phyloP scores from a whole-genome alignment of 2,113 vertebrate species.

The Grammomys dolichurus region DNA sequence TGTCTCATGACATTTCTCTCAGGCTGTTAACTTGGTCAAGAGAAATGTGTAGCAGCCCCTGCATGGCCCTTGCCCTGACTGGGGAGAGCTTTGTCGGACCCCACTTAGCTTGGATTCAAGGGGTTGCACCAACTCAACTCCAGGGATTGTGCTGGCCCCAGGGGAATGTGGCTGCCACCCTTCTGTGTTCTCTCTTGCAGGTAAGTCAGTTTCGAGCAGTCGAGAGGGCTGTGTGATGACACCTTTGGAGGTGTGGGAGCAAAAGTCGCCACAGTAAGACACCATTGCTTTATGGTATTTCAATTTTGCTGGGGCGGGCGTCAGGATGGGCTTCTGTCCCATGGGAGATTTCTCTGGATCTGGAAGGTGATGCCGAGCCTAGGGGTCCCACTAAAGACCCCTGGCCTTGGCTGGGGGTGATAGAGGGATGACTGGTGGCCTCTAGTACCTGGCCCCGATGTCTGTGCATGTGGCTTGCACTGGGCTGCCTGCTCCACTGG shows the following conservation, averaged over 20 bases:
- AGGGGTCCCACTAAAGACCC: background rate
- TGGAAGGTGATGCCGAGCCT: background rate
- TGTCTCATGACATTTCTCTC: background rate
- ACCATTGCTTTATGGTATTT: constrained; percentile 64
- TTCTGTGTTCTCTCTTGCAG: constrained; percentile 84
- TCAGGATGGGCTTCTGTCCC: constrained; percentile 33
- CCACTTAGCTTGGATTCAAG: fast-evolving
- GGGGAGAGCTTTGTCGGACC: background rate
- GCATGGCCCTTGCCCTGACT: background rate
- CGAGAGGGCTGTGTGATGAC: constrained; percentile 72
- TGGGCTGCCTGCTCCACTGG: constrained; percentile 56
- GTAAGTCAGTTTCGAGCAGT: constrained; percentile 86
- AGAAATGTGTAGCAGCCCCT: background rate
- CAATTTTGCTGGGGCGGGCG: constrained; percentile 73
- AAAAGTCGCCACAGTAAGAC: constrained; percentile 85
- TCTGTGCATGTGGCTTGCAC: constrained; percentile 77
- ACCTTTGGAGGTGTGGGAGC: constrained; percentile 77
- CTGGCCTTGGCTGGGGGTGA: constrained; percentile 13
- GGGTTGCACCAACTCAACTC: background rate
- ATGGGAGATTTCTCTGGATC: background rate
- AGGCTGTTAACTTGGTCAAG: background rate
- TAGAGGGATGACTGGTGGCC: background rate
- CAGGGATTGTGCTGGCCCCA: background rate
- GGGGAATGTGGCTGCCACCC: constrained; percentile 64
- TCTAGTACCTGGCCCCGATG: background rate